These are phyloP conservation scores for Lacanobia oleracea DNA, from an alignment of 2,888 invertebrate genomes.

Conservation along the genomic window DNA sequence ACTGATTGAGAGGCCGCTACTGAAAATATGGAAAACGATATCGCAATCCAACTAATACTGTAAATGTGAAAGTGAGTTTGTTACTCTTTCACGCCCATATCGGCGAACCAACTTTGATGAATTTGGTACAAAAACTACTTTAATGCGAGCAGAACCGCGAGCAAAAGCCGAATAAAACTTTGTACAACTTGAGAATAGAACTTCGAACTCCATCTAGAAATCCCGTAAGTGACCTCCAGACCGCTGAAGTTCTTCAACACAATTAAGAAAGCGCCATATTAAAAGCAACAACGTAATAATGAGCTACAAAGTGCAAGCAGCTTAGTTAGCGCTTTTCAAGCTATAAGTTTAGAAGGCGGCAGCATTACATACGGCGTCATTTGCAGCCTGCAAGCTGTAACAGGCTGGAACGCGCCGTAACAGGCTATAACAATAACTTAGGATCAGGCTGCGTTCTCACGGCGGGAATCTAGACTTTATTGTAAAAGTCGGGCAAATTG, in stretches of 20 bases:
- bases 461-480: conserved; percentile 32
- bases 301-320: conserved; percentile 15
- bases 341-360: conserved; percentile 12
- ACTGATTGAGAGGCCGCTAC: too few relatives aligned
- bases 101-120: too few relatives aligned
- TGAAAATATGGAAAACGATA: too few relatives aligned
- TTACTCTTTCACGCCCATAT: too few relatives aligned
- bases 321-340: conserved; percentile 38
- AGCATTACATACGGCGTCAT: conserved; percentile 39
- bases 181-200: too few relatives aligned
- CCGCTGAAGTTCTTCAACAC: neutral
- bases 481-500: conserved; percentile 28
- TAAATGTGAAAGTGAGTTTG: too few relatives aligned
- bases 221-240: neutral
- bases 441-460: conserved; percentile 31
- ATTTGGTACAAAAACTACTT: too few relatives aligned
- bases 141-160: too few relatives aligned
- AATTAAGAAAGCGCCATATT: neutral
- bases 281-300: neutral
- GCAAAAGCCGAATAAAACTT: too few relatives aligned
- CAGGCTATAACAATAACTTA: conserved; percentile 42
- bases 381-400: conserved; percentile 35
- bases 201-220: too few relatives aligned
- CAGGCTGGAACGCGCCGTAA: conserved; percentile 8
- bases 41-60: too few relatives aligned